phyloP scores from a whole-genome alignment of 2,888 invertebrate species.

The Luffia ferchaultella region DNA sequence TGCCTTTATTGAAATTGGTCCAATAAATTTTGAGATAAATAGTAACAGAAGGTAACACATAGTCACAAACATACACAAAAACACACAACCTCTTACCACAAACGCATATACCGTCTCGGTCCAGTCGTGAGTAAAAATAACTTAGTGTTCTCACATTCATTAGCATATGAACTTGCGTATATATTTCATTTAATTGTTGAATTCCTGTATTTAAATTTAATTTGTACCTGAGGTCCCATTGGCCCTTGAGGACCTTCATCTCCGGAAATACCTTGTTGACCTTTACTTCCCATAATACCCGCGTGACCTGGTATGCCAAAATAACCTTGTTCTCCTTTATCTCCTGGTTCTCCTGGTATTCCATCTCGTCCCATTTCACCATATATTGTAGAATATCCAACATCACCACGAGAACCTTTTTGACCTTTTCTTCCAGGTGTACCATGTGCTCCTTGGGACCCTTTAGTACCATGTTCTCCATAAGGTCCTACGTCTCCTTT shows the following conservation, averaged over 20 bases:
- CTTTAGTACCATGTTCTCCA: slow-evolving; percentile 66
- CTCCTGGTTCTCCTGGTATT: slow-evolving; percentile 59
- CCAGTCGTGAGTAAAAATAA: too few species aligned
- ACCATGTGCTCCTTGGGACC: slow-evolving; percentile 67
- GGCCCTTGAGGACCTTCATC: slow-evolving; percentile 65
- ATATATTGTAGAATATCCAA: slow-evolving; percentile 49
- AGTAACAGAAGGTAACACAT: too few species aligned
- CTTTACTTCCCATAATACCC: slow-evolving; percentile 52
- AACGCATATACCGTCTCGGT: too few species aligned
- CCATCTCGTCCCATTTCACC: slow-evolving; percentile 48
- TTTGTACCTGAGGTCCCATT: slow-evolving; percentile 67
- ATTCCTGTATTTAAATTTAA: too few species aligned
- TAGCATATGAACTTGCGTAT: too few species aligned
- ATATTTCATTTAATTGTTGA: too few species aligned
- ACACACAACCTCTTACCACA: too few species aligned
- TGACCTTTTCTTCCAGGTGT: slow-evolving; percentile 66
- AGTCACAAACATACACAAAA: too few species aligned
- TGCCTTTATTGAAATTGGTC: too few species aligned
- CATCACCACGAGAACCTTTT: slow-evolving; percentile 57
- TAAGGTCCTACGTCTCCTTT: slow-evolving; percentile 70
- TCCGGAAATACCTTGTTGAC: slow-evolving; percentile 55
- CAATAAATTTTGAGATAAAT: too few species aligned
- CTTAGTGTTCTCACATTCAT: too few species aligned
- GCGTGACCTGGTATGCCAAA: slow-evolving; percentile 61
- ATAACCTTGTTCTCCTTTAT: slow-evolving; percentile 64